Percentiles rank a stretch among this genome's conserved stretches.
These are phyloP conservation scores for Buphagus erythrorhynchus DNA, from an alignment of 2,797 vertebrate species.

Conservation along the genomic window DNA sequence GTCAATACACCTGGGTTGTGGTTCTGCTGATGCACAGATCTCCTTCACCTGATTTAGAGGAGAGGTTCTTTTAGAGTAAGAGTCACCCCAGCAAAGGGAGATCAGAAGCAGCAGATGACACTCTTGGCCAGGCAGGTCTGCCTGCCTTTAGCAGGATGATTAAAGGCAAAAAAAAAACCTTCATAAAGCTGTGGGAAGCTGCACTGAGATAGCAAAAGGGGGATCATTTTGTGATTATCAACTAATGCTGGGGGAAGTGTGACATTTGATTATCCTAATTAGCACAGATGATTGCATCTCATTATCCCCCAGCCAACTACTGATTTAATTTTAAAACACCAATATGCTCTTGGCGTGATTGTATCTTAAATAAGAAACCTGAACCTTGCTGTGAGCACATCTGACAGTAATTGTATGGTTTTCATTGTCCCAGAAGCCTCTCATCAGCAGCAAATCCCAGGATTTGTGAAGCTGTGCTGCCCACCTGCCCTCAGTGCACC, in stretches of 20 bases:
- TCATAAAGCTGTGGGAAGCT: not conserved
- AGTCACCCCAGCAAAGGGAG: not conserved
- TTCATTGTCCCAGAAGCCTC: not conserved
- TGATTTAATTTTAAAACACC: not conserved
- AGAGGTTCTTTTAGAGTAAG: not conserved
- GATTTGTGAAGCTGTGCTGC: not conserved
- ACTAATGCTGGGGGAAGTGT: not conserved
- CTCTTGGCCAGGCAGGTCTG: not conserved
- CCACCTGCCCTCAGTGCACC: not conserved
- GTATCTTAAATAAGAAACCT: not conserved
- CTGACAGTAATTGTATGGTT: not conserved
- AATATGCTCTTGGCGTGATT: not conserved
- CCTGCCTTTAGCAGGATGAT: not conserved
- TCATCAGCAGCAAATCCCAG: not conserved
- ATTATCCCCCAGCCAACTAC: not conserved
- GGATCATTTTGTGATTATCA: not conserved
- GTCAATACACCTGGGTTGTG: not conserved
- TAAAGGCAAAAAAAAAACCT: not conserved
- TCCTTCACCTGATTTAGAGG: not conserved
- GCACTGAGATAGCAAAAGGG: not conserved
- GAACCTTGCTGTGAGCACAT: not conserved
- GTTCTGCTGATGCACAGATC: not conserved
- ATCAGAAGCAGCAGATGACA: not conserved
- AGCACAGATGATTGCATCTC: constrained; percentile 18
- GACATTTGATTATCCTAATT: constrained; percentile 12